phyloP scores from a whole-genome alignment of 2,888 invertebrate species.

The Oligia fasciuncula region DNA sequence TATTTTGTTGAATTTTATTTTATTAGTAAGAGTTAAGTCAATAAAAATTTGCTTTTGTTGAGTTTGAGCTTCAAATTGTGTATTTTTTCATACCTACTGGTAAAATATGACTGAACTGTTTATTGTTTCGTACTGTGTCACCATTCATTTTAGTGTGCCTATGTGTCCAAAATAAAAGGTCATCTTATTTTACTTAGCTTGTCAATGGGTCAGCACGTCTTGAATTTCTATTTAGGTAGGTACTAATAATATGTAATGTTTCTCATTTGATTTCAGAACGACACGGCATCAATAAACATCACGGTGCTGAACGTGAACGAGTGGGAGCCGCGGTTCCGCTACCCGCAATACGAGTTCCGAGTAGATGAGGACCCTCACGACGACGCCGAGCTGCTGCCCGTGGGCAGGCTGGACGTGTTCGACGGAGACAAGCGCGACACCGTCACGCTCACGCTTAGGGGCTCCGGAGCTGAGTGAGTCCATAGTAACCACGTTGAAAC shows the following conservation, averaged over 20 bases:
- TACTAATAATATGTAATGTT: not conserved
- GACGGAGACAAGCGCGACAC: conserved; percentile 95
- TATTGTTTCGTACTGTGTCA: not conserved
- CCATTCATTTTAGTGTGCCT: not conserved
- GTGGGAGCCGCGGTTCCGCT: conserved; percentile 97
- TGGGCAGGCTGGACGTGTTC: conserved; percentile 94
- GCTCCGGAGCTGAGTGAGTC: conserved; percentile 78
- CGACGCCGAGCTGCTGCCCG: conserved; percentile 77
- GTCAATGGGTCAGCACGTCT: not conserved
- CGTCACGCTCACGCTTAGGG: conserved; percentile 93
- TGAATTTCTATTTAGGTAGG: not conserved
- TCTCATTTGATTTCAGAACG: conserved; percentile 91
- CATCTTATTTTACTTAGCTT: not conserved
- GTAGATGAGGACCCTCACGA: conserved; percentile 78
- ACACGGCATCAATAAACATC: conserved; percentile 95
- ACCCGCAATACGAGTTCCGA: conserved; percentile 96
- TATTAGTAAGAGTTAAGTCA: not conserved
- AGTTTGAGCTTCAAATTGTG: not conserved
- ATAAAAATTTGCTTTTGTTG: not conserved
- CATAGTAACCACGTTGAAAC: too few relatives aligned
- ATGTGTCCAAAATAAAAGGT: too few relatives aligned
- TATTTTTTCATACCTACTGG: not conserved
- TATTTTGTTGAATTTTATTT: not conserved
- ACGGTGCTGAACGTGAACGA: conserved; percentile 96
- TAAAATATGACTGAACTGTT: not conserved